Evolutionary conservation across 2,797 vertebrate species (phyloP).

Genomic region (Astyanax mexicanus): DNA sequence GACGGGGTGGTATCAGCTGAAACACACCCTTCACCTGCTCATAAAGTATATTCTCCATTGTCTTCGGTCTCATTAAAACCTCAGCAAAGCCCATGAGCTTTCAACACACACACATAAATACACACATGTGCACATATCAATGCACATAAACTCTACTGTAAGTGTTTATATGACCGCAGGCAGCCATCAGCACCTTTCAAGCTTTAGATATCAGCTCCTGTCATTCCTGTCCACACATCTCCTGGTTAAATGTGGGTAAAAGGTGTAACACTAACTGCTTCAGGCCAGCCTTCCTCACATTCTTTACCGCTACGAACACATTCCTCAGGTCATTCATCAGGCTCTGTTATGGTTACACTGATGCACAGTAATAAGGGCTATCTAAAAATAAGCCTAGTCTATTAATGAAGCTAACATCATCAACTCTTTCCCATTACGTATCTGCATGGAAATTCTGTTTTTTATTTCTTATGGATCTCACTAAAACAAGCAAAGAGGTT

Average conservation of each 20-base stretch:
- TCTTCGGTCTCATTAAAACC: neutral
- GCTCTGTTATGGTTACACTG: neutral
- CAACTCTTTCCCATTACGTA: neutral
- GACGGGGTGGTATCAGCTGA: constrained; percentile 7
- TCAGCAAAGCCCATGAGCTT: neutral
- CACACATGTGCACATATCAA: neutral
- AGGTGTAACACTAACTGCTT: neutral
- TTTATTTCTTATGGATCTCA: too few species aligned
- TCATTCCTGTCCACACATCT: neutral
- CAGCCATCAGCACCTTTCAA: neutral
- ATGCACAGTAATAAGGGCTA: neutral
- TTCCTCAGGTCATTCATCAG: constrained; percentile 11
- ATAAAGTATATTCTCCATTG: neutral
- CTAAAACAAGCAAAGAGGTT: too few species aligned
- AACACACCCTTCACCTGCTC: constrained; percentile 15
- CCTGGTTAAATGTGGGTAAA: neutral
- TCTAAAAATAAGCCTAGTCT: neutral
- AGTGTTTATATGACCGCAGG: neutral
- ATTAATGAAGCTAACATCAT: neutral
- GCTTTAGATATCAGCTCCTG: neutral
- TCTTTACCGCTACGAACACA: neutral
- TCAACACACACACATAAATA: neutral
- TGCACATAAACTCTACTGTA: neutral
- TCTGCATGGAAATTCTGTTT: too few species aligned
- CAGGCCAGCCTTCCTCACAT: neutral